phyloP scores from a whole-genome alignment of 2,113 vertebrate species.

The Eonycteris spelaea region DNA sequence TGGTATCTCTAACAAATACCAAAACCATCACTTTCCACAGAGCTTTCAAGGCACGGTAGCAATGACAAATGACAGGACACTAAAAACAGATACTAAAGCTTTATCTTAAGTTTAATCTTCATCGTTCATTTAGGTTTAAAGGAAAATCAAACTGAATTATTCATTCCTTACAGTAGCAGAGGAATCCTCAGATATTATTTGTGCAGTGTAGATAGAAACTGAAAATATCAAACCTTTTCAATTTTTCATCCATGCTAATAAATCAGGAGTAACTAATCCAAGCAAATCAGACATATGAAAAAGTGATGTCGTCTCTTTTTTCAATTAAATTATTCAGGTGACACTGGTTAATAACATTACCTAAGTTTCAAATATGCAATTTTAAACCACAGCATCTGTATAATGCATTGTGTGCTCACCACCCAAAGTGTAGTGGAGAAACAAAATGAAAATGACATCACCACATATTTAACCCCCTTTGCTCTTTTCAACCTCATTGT shows the following conservation, averaged over 20 bases:
- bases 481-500: no score
- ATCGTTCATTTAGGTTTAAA: slow-evolving; percentile 50
- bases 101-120: slow-evolving; percentile 54
- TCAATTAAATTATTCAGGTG: neutral
- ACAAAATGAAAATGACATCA: no score
- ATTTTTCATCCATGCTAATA: slow-evolving; percentile 1
- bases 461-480: neutral
- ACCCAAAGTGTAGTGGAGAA: neutral
- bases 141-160: slow-evolving; percentile 53
- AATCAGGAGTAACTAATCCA: slow-evolving; percentile 12
- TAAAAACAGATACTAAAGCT: neutral
- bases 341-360: neutral
- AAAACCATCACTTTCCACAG: slow-evolving; percentile 63
- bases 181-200: slow-evolving; percentile 50
- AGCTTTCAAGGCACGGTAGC: neutral
- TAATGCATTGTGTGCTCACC: neutral
- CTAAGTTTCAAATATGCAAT: neutral
- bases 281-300: slow-evolving; percentile 3
- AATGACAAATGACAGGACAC: slow-evolving; percentile 55
- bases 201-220: slow-evolving; percentile 34
- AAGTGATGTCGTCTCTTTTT: neutral
- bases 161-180: slow-evolving; percentile 32
- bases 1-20: neutral
- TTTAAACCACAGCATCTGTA: neutral
- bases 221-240: neutral